Percentiles rank a stretch among this genome's conserved stretches.
These are phyloP conservation scores for Pavo muticus DNA, from an alignment of 2,113 vertebrate genomes.

Conservation along the genomic window DNA sequence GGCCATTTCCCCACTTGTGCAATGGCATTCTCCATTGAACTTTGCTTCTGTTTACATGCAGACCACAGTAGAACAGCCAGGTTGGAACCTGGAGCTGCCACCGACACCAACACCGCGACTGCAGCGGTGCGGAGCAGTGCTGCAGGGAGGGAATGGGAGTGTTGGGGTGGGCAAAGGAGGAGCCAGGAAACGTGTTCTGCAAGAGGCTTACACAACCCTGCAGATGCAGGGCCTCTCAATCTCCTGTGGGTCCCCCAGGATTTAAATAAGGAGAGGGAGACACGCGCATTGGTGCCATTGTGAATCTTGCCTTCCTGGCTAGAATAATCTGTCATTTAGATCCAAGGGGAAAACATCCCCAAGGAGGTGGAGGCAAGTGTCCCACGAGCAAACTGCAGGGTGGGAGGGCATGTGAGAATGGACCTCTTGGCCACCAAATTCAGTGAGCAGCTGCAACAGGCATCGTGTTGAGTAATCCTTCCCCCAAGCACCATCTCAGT, in stretches of 20 bases:
- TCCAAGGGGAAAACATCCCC: not conserved
- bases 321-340: not conserved
- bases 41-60: rapidly evolving
- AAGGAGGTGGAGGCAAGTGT: not conserved
- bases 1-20: not conserved
- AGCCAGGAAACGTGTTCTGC: constrained; percentile 21
- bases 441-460: rapidly evolving
- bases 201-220: constrained; percentile 23
- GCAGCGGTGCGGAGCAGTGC: not conserved
- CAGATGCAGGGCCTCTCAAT: not conserved
- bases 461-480: not conserved
- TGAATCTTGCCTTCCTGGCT: not conserved
- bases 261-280: too few species aligned
- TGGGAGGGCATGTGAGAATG: not conserved
- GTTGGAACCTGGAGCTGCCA: not conserved
- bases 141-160: not conserved
- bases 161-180: not conserved
- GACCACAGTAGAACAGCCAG: rapidly evolving
- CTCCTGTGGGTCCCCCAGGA: not conserved
- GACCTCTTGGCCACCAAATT: not conserved
- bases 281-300: rapidly evolving
- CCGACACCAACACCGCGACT: not conserved
- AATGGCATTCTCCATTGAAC: not conserved
- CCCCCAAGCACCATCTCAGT: not conserved
- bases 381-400: not conserved